Base-by-base conservation (phyloP, 2,797 vertebrate species). In the Mico argentatus region DNA sequence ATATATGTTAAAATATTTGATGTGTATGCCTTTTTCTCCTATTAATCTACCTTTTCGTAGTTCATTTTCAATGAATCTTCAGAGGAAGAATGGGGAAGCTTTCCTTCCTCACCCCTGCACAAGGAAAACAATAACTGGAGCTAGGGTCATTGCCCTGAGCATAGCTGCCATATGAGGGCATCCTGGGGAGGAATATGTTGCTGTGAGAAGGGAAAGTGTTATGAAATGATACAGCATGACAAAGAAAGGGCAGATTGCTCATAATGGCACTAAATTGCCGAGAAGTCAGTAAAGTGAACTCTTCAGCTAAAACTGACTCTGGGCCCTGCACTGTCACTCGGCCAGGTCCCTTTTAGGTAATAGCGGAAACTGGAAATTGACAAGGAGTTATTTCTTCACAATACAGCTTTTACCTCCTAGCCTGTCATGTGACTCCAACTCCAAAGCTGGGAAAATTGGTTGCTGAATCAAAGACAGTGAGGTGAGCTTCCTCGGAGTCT, bases 281-380 rank as follows among this genome's bases (percentile, higher is more conserved):
- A 4, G 81, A 73, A 30, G 19, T 10, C 15, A 22, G 82, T 2
- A 52, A 88, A 87, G 55, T 1, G 7, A 91, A 70, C 70, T 27
- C 57, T 76, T 57, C 26, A 2, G 11, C n/a, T 8, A 6, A 36
- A 59, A 59, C 64, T 52, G 36, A 41, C 26, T 33, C 36, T 75
- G 14, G 76, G 26, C 82, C 19, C 14, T 9, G n/a, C 24, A 4
- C 4, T 15, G 8, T 61, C 11, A 26, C n/a, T 36, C 0, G 0
- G 10, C 15, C 4, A 1, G 6, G 26, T 27, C 61, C 27, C 30
- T 72, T 67, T n/a, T 11, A 81, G 59, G 55, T 61, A 48, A 76
- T 8, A 12, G 36, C n/a, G 88, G 57, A 64, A 85, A 22, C 15
- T 36, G 26, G 72, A 83, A 90, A 76, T 10, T 4, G 11, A 80